A percentile compares a stretch with the other conserved stretches of the same genome.
These are phyloP conservation scores for Gymnosoma rotundatum DNA, from an alignment of 2,888 invertebrate genomes.

Conservation along the genomic window DNA sequence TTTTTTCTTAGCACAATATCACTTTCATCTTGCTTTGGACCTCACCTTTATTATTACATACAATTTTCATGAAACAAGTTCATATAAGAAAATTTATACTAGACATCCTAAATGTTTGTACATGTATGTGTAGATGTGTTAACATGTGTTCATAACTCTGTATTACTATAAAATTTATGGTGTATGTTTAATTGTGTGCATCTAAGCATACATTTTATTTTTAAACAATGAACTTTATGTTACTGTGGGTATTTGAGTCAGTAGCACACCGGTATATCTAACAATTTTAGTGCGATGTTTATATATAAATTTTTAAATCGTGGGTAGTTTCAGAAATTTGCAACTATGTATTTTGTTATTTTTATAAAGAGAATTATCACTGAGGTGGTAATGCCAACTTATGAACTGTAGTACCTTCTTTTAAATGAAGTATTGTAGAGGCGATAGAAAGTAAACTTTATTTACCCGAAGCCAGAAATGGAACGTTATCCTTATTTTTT, in stretches of 20 bases:
- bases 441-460: no score
- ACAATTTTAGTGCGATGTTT: neutral
- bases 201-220: slow-evolving; percentile 27
- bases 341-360: no score
- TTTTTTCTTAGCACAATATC: neutral
- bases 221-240: slow-evolving; percentile 46
- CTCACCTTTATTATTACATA: neutral
- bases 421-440: no score
- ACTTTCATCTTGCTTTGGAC: neutral
- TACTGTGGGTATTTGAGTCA: slow-evolving; percentile 47
- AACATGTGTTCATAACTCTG: neutral
- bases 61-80: slow-evolving; percentile 2
- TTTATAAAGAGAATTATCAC: no score
- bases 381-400: no score
- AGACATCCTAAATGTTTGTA: neutral
- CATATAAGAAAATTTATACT: slow-evolving; percentile 10
- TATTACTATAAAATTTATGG: slow-evolving; percentile 34
- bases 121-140: neutral
- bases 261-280: slow-evolving; percentile 23
- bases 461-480: no score
- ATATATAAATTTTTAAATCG: neutral
- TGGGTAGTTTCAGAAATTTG: neutral
- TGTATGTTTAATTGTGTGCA: slow-evolving; percentile 56
- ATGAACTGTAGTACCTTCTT: no score
- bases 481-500: no score